Conservation (phyloP, 2,888 invertebrate genomes). For the Ochropleura leucogaster region DNA sequence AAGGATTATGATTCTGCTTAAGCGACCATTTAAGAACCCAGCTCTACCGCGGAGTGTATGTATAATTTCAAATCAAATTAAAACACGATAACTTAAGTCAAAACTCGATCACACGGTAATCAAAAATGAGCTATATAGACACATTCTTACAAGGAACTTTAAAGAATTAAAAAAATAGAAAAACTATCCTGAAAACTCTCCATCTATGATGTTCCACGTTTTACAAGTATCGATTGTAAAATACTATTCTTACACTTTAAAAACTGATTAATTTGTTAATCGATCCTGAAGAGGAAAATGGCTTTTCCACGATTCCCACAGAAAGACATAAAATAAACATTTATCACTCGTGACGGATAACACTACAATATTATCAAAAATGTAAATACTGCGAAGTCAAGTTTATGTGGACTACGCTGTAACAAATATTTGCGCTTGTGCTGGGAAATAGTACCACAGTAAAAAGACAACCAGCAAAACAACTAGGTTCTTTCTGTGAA, state of each 20-base stretch:
- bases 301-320: neutral
- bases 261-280: neutral
- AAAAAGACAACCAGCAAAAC: neutral
- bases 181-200: neutral
- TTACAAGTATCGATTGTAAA: neutral
- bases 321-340: neutral
- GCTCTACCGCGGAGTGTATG: neutral
- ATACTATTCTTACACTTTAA: neutral
- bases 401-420: conserved; percentile 21
- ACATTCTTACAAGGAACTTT: neutral
- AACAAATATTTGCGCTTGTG: conserved; percentile 46
- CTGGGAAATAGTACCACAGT: conserved; percentile 12
- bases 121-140: neutral
- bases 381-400: conserved; percentile 44
- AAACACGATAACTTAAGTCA: neutral
- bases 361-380: conserved; percentile 45
- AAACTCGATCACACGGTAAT: neutral
- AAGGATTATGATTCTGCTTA: too few relatives aligned
- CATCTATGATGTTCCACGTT: neutral
- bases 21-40: too few relatives aligned
- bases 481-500: neutral
- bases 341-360: neutral
- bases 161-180: neutral
- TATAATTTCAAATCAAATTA: conserved; percentile 8
- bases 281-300: neutral